These are phyloP conservation scores for Batillaria attramentaria DNA, from an alignment of 1,140 invertebrate species.

Conservation along the genomic window DNA sequence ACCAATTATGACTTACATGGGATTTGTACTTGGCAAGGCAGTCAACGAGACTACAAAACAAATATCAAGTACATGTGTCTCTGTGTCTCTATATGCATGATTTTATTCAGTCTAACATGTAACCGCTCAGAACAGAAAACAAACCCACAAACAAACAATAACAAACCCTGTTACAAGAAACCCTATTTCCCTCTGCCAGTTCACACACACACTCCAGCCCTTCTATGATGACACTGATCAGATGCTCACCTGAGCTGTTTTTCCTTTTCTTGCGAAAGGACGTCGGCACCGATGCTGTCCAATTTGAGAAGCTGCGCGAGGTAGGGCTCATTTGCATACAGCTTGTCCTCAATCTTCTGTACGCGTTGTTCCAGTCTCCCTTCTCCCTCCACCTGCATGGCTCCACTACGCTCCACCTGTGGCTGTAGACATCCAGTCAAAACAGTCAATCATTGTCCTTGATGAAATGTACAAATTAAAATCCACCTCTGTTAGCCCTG, in stretches of 20 bases:
- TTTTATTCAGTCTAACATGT: background rate
- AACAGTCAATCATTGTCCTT: too few species aligned
- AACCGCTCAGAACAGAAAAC: background rate
- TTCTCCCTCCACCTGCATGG: slow-evolving; percentile 30
- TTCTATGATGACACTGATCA: background rate
- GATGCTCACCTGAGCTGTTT: slow-evolving; percentile 61
- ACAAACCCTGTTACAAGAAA: background rate
- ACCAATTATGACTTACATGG: too few species aligned
- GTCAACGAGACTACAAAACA: too few species aligned
- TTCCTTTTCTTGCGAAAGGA: slow-evolving; percentile 62
- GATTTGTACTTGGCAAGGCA: too few species aligned
- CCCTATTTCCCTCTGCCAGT: background rate
- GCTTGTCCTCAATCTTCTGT: slow-evolving; percentile 67
- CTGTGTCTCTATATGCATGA: too few species aligned
- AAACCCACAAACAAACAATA: too few species aligned
- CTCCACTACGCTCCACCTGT: background rate
- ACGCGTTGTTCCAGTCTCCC: slow-evolving; percentile 60
- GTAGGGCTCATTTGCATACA: slow-evolving; percentile 64
- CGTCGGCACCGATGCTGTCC: slow-evolving; percentile 57
- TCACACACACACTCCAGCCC: background rate
- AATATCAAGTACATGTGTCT: too few species aligned
- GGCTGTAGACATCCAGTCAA: slow-evolving; percentile 1
- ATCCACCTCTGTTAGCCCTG: too few species aligned
- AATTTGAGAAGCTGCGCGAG: slow-evolving; percentile 65
- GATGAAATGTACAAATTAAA: too few species aligned